These are phyloP conservation scores for Burhinus bistriatus DNA, from an alignment of 2,113 vertebrate genomes.

Conservation along the genomic window DNA sequence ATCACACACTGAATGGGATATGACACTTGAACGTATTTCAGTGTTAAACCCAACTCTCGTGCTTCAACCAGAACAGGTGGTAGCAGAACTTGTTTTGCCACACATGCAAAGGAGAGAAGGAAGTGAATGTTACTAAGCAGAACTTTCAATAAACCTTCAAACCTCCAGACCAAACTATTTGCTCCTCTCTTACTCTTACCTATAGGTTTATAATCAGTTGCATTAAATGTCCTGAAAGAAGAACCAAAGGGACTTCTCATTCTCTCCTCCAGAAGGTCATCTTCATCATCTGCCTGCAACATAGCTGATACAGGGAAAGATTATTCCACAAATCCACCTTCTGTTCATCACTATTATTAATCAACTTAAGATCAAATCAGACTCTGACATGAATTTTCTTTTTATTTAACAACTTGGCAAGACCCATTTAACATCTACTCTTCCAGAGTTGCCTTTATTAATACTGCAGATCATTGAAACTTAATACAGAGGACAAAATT, in stretches of 20 bases:
- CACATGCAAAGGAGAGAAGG: not conserved
- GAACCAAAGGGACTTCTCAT: constrained; percentile 99
- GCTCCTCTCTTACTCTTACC: constrained; percentile 71
- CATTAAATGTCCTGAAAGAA: constrained; percentile 97
- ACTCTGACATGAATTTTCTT: not conserved
- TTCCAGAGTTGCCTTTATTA: not conserved
- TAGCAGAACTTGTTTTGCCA: not conserved
- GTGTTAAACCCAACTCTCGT: not conserved
- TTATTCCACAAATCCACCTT: not conserved
- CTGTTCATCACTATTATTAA: not conserved
- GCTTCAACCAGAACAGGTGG: not conserved
- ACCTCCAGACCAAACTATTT: not conserved
- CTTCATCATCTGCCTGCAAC: constrained; percentile 97
- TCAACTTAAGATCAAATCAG: not conserved
- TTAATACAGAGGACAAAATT: not conserved
- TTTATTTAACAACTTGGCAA: not conserved
- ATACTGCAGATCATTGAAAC: not conserved
- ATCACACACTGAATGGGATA: not conserved
- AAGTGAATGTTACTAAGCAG: not conserved
- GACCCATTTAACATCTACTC: not conserved
- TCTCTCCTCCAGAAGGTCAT: constrained; percentile 95
- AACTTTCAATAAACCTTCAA: not conserved
- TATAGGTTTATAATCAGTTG: constrained; percentile 98
- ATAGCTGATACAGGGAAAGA: constrained; percentile 80
- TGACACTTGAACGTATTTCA: not conserved